Percentiles rank a stretch among this genome's conserved stretches.
phyloP scores from a whole-genome alignment of 2,113 vertebrate genomes.

The Poeciliopsis occidentalis region DNA sequence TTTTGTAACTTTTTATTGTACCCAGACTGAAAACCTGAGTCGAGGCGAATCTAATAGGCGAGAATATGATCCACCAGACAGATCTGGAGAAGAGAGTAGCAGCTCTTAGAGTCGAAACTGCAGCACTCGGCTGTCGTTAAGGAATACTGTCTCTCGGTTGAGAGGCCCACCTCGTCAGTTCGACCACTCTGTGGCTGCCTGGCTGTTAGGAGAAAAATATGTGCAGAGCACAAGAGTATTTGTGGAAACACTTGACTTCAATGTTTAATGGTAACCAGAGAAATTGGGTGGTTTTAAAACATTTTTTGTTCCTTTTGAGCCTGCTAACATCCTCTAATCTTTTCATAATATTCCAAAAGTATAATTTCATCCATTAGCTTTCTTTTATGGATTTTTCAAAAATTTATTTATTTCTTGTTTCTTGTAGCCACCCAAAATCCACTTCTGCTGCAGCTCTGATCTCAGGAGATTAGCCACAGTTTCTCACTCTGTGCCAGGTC shows the following conservation, averaged over 20 bases:
- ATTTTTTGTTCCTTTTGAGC: not conserved
- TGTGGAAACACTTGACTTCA: not conserved
- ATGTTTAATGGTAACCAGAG: not conserved
- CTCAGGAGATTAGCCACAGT: not conserved
- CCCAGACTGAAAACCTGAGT: conserved; percentile 27
- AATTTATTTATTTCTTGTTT: not conserved
- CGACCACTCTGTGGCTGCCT: conserved; percentile 19
- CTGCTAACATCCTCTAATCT: not conserved
- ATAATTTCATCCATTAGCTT: not conserved
- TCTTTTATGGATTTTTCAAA: not conserved
- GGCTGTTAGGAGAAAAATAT: conserved; percentile 13
- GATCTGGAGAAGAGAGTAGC: conserved; percentile 12
- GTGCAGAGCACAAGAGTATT: not conserved
- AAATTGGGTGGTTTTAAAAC: not conserved
- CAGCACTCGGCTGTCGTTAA: conserved; percentile 37
- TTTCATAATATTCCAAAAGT: not conserved
- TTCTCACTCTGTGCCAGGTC: not conserved
- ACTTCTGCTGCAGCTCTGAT: not conserved
- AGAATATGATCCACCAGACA: conserved; percentile 25
- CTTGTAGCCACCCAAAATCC: not conserved
- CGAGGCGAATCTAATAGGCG: conserved; percentile 35
- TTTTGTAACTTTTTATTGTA: conserved; percentile 19
- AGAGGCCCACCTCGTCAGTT: conserved; percentile 24
- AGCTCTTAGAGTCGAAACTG: conserved; percentile 19
- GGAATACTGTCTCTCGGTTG: conserved; percentile 28